These are phyloP conservation scores for Lasioglossum calceatum DNA, from an alignment of 2,888 invertebrate genomes.

Conservation along the genomic window DNA sequence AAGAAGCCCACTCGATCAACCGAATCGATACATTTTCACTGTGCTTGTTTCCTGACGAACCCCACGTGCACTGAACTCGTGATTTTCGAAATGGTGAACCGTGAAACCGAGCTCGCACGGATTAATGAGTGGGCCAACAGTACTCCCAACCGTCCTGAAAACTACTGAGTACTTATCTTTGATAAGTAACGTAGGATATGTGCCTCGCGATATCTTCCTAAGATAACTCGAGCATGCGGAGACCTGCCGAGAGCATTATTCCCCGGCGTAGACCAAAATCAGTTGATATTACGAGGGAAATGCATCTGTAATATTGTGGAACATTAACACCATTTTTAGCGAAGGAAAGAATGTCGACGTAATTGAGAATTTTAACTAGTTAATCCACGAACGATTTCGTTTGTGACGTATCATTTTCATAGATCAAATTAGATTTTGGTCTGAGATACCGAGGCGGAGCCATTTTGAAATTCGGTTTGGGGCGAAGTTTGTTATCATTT, in stretches of 20 bases:
- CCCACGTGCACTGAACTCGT: not conserved
- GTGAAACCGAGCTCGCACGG: not conserved
- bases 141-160: constrained; percentile 67
- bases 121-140: constrained; percentile 52
- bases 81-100: not conserved
- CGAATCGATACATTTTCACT: not conserved
- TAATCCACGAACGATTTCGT: not conserved
- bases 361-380: not conserved
- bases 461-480: not conserved
- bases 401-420: not conserved
- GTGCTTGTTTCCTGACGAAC: constrained; percentile 4
- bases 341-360: not conserved
- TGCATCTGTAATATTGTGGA: not conserved
- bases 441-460: not conserved
- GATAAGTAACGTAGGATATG: constrained; percentile 77
- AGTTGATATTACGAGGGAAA: not conserved
- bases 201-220: constrained; percentile 72
- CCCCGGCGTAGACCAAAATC: constrained; percentile 30
- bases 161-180: constrained; percentile 80
- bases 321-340: not conserved
- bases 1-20: not conserved
- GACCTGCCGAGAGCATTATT: constrained; percentile 57
- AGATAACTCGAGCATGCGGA: constrained; percentile 71
- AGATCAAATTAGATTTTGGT: not conserved
- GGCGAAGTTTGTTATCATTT: not conserved